A percentile compares a stretch with the other conserved stretches of the same genome.
Conservation (phyloP, 2,888 invertebrate genomes). For the Cerastoderma edule region DNA sequence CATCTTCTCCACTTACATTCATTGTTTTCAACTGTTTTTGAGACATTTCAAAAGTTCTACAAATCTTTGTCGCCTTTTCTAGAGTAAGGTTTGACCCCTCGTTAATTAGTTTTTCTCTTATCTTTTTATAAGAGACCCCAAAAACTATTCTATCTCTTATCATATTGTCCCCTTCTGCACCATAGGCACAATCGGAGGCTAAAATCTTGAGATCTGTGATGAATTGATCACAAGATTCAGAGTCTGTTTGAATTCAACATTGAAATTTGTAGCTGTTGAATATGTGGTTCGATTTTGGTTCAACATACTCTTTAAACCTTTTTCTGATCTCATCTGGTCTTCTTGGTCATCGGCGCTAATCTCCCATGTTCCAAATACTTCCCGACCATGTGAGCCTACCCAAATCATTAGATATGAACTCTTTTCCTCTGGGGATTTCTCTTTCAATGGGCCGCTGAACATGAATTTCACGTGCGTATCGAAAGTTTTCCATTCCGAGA, state of each 20-base stretch:
- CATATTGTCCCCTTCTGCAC: slow-evolving; percentile 40
- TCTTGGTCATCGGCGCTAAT: slow-evolving; percentile 30
- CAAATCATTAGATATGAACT: slow-evolving; percentile 51
- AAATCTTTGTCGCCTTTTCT: slow-evolving; percentile 41
- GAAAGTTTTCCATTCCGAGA: slow-evolving; percentile 44
- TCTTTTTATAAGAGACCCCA: slow-evolving; percentile 34
- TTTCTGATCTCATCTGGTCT: no score
- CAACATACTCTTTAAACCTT: slow-evolving; percentile 38
- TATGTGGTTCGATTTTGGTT: slow-evolving; percentile 44
- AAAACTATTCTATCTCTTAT: slow-evolving; percentile 53
- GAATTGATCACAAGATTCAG: slow-evolving; percentile 52
- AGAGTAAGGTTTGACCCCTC: slow-evolving; percentile 36
- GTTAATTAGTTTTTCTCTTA: slow-evolving; percentile 49
- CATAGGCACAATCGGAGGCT: slow-evolving; percentile 51
- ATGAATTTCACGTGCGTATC: slow-evolving; percentile 40
- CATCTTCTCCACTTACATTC: slow-evolving; percentile 30
- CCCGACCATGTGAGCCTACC: slow-evolving; percentile 50
- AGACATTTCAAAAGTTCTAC: slow-evolving; percentile 33
- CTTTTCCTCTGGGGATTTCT: slow-evolving; percentile 34
- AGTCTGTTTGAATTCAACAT: slow-evolving; percentile 31
- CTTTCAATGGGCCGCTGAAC: slow-evolving; percentile 52
- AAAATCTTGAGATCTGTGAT: slow-evolving; percentile 46
- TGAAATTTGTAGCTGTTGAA: slow-evolving; percentile 53
- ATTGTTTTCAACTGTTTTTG: slow-evolving; percentile 23
- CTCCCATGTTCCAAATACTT: slow-evolving; percentile 39